Base-by-base conservation (phyloP, 2,888 invertebrate species). In the Sinopyrophorus schimmeli region DNA sequence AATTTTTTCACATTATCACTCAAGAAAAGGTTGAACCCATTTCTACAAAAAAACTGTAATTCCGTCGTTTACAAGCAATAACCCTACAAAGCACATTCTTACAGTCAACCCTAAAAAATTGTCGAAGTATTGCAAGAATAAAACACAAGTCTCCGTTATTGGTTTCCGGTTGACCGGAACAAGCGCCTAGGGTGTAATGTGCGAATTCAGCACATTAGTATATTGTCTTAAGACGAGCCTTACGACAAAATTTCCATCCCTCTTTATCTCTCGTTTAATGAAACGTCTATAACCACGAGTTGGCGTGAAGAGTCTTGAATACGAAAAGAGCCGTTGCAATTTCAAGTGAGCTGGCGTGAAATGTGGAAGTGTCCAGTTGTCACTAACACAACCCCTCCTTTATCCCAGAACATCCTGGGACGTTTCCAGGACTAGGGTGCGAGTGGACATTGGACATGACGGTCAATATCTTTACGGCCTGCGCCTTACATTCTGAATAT, bases 151-250 rank as follows among this genome's bases (percentile, higher is more conserved):
- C 35, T 32, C 39, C 26, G 54, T 64, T 67, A 67, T 67, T 68
- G 65, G 66, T 66, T 67, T 67, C 61, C 65, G 63, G 65, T 60
- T 66, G 67, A 64, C 66, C 67, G 63, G 62, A 64, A 55, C 59
- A 61, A 54, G 60, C 53, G 54, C 47, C 55, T 44, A 56, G 53
- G 51, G 31, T 47, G 59, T 64, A 62, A 66, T 65, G 66, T 66
- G 64, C 63, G 64, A 66, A 59, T 62, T 64, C 62, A 58, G 63
- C 64, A 63, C 63, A 64, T 63, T 65, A 65, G 62, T 66, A 61
- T 62, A 16, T 23, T 10, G 10, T 17, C 23, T 30, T 23, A 5
- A 11, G 9, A 14, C 28, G 18, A 16, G 34, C 39, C 28, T 16
- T 35, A 31, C 32, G 20, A 10, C 15, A 27, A 23, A 31, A 32